Evolutionary conservation across 2,888 invertebrate genomes (phyloP).

Genomic region (Leptopterna dolabrata): DNA sequence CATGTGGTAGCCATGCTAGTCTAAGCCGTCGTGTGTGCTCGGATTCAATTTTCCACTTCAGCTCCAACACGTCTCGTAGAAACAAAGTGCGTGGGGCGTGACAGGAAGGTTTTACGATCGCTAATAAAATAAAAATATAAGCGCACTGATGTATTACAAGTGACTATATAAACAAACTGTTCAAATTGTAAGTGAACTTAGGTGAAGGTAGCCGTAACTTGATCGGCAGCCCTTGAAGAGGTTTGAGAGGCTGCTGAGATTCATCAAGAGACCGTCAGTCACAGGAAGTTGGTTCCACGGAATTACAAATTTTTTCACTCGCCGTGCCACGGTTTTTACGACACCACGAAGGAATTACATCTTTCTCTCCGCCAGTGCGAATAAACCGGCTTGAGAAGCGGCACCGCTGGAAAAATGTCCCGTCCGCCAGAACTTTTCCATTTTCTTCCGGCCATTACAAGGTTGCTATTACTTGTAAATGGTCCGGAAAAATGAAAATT

Average conservation of each 20-base stretch:
- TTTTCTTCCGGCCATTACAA: conserved; percentile 8
- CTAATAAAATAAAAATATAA: too few species aligned
- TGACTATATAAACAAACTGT: too few species aligned
- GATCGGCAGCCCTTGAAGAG: not conserved
- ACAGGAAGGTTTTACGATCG: too few species aligned
- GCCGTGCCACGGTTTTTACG: not conserved
- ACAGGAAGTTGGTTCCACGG: not conserved
- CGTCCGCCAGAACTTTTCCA: not conserved
- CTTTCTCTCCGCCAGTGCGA: not conserved
- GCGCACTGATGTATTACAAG: too few species aligned
- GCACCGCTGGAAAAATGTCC: not conserved
- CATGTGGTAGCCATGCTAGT: too few species aligned
- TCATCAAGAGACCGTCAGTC: not conserved
- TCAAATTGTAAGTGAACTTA: too few species aligned
- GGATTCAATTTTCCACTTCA: too few species aligned
- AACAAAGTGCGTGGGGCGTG: too few species aligned
- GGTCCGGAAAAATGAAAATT: conserved; percentile 36
- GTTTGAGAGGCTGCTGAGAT: not conserved
- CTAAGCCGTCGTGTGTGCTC: too few species aligned
- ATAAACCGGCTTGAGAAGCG: not conserved
- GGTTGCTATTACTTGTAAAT: conserved; percentile 31
- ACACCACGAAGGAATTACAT: not conserved
- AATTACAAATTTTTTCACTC: conserved; percentile 10
- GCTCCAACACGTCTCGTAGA: too few species aligned
- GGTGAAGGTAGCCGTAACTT: conserved; percentile 21